Base-by-base conservation (phyloP, 2,888 invertebrate species). In the Lacanobia oleracea region DNA sequence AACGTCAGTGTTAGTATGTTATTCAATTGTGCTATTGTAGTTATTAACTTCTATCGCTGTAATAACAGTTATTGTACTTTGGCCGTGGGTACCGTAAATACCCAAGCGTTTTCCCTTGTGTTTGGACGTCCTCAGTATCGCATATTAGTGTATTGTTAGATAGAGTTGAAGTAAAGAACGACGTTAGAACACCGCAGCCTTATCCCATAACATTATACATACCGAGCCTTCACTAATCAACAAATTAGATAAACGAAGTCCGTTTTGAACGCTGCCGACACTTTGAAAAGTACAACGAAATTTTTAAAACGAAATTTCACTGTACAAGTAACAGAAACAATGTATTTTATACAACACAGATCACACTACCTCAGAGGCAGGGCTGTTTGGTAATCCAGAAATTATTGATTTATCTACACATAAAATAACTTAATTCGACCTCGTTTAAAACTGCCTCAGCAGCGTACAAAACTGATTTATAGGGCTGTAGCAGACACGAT, bases 141-240 rank as follows among this genome's bases (percentile, higher is more conserved):
- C 43, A 33, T 63, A 51, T 67, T 27, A 53, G 54, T 82, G 67
- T 57, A 57, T 48, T 37, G 54, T 73, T 68, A 72, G 63, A 40
- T 50, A 62, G 51, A 64, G 37, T 57, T 66, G 59, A 66, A 27
- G 51, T 66, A 53, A 75, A 53, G 72, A 67, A 51, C 68, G 72
- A 56, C 37, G 33, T 21, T 23, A 53, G 54, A 66, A 43, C 65
- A 66, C 77, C 81, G 66, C 73, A 64, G 62, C 84, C 70, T 68
- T 68, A 74, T 54, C 79, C 67, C 68, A 64, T 61, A 64, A 78
- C 62, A 64, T 71, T 45, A 75, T 65, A 74, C 74, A 78, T 54
- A 77, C 82, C 78, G 82, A 80, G 69, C 75, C 74, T 67, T 48
- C 48, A 78, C 61, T 72, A 79, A 75, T 70, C 64, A 84, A 78